Percentiles rank a stretch among this genome's conserved stretches.
These are phyloP conservation scores for Rhysida immarginata DNA, from an alignment of 1,140 invertebrate species.

Conservation along the genomic window DNA sequence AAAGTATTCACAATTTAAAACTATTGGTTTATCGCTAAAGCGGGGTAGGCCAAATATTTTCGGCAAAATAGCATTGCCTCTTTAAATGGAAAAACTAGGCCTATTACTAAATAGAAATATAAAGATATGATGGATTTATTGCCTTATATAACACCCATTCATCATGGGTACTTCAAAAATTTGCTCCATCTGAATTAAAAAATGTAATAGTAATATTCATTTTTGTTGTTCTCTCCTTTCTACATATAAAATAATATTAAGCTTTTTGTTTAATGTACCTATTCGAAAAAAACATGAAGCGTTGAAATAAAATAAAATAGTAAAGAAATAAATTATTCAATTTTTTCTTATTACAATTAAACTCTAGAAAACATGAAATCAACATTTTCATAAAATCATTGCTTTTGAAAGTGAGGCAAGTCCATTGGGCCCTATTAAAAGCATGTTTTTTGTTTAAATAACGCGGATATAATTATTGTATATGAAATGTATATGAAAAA, in stretches of 20 bases:
- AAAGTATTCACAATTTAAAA: background rate
- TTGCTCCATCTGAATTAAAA: no score
- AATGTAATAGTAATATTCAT: background rate
- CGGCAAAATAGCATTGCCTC: no score
- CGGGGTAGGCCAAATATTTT: no score
- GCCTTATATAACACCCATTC: no score
- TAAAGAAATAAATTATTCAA: background rate
- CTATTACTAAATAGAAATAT: no score
- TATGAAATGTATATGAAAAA: background rate
- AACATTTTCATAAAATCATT: background rate
- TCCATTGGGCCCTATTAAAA: background rate
- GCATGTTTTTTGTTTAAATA: background rate
- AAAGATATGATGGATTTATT: no score
- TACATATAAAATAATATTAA: background rate
- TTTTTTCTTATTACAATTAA: background rate
- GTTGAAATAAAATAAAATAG: background rate
- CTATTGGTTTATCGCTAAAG: no score
- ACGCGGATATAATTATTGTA: background rate
- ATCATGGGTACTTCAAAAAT: no score
- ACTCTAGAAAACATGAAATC: background rate
- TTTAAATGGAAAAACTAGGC: no score
- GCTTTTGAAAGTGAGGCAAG: background rate
- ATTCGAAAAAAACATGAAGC: background rate
- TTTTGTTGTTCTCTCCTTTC: background rate
- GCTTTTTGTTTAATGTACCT: background rate